A percentile compares a stretch with the other conserved stretches of the same genome.
Evolutionary conservation across 2,113 vertebrate species (phyloP).

Genomic region (Caracal caracal): DNA sequence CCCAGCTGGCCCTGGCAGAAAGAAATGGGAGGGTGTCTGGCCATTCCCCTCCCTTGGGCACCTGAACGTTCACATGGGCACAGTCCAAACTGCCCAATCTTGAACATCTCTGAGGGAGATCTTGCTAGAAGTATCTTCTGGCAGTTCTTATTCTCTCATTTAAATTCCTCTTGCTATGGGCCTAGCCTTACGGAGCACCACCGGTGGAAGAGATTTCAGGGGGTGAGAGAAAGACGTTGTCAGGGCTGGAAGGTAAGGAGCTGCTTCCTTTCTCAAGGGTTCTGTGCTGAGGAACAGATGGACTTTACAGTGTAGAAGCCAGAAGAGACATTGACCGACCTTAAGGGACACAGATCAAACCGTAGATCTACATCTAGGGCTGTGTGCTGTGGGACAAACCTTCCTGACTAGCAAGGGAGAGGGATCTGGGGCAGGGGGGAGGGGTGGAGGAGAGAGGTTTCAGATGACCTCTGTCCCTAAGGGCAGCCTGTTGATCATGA

Average conservation of each 20-base stretch:
- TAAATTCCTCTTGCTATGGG: neutral
- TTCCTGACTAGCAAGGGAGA: too few species aligned
- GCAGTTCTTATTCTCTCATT: neutral
- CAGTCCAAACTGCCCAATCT: neutral
- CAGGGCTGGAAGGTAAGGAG: neutral
- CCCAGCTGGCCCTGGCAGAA: neutral
- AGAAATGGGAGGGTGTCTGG: neutral
- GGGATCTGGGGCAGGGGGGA: too few species aligned
- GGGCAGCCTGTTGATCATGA: neutral
- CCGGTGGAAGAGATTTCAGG: neutral
- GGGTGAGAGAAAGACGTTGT: neutral
- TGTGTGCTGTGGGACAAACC: too few species aligned
- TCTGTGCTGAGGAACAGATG: neutral
- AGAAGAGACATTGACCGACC: neutral
- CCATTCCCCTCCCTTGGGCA: neutral
- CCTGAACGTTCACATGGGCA: too few species aligned
- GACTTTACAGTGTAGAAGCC: neutral
- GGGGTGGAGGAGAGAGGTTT: fast-evolving
- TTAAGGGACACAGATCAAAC: neutral
- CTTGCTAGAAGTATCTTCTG: neutral
- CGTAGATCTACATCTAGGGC: neutral
- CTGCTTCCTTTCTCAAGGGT: neutral
- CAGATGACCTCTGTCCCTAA: neutral
- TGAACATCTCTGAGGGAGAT: neutral
- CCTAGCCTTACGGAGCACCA: neutral